Percentiles rank a stretch among this genome's conserved stretches.
Evolutionary conservation across 2,113 vertebrate genomes (phyloP).

Genomic region (Pteronura brasiliensis): DNA sequence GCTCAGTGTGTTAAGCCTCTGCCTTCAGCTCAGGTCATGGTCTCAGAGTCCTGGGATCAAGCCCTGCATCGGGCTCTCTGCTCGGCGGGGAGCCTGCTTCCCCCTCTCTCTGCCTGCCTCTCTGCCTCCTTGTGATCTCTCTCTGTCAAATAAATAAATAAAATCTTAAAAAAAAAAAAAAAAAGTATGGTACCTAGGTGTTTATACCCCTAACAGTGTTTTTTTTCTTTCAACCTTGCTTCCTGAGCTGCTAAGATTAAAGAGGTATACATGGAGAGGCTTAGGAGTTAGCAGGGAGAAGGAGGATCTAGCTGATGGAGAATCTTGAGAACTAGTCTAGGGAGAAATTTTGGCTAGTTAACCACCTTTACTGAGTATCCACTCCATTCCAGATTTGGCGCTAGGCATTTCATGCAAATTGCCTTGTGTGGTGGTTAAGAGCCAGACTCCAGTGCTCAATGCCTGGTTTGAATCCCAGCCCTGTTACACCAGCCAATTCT

Average conservation of each 20-base stretch:
- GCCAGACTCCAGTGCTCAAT: not conserved
- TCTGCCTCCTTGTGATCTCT: no score
- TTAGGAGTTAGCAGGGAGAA: not conserved
- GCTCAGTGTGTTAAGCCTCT: no score
- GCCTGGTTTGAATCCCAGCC: not conserved
- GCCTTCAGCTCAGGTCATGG: no score
- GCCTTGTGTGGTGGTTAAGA: not conserved
- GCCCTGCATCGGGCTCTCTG: no score
- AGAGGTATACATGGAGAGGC: not conserved
- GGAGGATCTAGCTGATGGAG: not conserved
- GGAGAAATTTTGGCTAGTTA: not conserved
- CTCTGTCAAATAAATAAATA: no score
- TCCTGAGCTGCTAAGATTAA: not conserved
- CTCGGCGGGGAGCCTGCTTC: no score
- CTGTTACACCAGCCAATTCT: not conserved
- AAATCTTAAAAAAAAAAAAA: no score
- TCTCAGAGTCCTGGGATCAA: no score
- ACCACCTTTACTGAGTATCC: not conserved
- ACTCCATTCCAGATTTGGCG: not conserved
- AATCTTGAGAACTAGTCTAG: not conserved
- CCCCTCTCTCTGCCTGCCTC: no score
- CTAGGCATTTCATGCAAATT: not conserved
- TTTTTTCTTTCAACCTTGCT: not conserved
- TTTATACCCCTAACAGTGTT: not conserved
- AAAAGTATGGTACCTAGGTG: not conserved